Conservation (phyloP, 2,113 vertebrate species). For the Gnathonemus echidnorhynchus region DNA sequence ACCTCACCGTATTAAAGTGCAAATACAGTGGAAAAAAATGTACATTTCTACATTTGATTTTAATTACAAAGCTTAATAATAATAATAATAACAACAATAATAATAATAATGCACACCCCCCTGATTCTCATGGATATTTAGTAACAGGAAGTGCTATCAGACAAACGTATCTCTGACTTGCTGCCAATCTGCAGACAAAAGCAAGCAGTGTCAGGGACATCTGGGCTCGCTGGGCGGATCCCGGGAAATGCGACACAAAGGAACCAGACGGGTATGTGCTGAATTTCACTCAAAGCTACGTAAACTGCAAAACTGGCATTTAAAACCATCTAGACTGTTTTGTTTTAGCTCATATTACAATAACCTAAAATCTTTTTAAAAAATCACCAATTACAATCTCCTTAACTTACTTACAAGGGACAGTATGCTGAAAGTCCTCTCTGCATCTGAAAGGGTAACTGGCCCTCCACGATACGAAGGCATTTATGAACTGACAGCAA, state of each 20-base stretch:
- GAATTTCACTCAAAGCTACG: not conserved
- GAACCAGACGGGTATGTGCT: not conserved
- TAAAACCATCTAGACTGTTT: constrained; percentile 2
- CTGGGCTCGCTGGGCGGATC: not conserved
- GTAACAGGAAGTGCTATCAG: constrained; percentile 6
- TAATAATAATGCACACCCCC: not conserved
- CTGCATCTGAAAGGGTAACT: no score
- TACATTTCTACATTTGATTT: constrained; percentile 6
- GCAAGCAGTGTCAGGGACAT: not conserved
- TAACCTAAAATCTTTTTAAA: constrained; percentile 17
- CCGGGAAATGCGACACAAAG: not conserved
- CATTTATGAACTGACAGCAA: not conserved
- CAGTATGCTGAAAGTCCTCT: not conserved
- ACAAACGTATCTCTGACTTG: not conserved
- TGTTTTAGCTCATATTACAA: constrained; percentile 11
- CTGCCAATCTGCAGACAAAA: not conserved
- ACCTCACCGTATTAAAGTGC: constrained; percentile 2
- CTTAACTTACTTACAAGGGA: not conserved
- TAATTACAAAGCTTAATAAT: constrained; percentile 12
- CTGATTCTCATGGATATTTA: not conserved
- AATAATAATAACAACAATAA: not conserved
- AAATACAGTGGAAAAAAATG: not conserved
- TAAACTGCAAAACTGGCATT: constrained; percentile 4
- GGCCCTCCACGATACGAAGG: not conserved
- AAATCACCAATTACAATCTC: not conserved